Evolutionary conservation across 1,140 invertebrate species (phyloP), one percentile per base, ranked within the genome.

Genomic region (Drosophila erecta): DNA sequence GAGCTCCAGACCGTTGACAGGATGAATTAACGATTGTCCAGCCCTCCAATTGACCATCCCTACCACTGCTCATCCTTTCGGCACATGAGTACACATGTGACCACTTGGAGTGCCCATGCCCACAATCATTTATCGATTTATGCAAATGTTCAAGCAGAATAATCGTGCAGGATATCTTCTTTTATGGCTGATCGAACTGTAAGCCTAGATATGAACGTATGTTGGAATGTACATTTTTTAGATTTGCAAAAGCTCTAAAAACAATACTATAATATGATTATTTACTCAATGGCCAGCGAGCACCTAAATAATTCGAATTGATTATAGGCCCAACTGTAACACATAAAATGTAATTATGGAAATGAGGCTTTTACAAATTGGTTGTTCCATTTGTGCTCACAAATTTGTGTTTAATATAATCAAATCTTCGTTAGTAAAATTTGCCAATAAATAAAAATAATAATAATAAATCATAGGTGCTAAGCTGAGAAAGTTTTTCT

Each of bases 11-110:
- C 51, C 59, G 57, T 60, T 78, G 66, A 54, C 49, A 71, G 41
- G 65, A 54, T 56, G 53, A 70, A 78, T 64, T 71, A 70, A 46
- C 65, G 41, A 66, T 67, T 67, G 61, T 69, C 60, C 61, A 62
- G 60, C 17, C 33, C 54, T 41, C 38, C 60, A 62, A 62, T 62
- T 64, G 55, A 44, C 60, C 61, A 65, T 17, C 30, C 30, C 10
- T 4, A 14, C 33, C 40, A 24, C 4, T 20, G 30, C 27, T 30
- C 11, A 20, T 44, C n/a, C 15, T 20, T 33, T 62, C 10, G 14
- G 3, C 33, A 40, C 17, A 12, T 51, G 17, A 14, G 27, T 44
- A 33, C 38, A 33, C 20, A 12, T 51, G n/a, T 17, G 37, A 10
- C 6, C 47, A 41, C 24, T 33, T 20, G 30, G n/a, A 15, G 22